A percentile compares a stretch with the other conserved stretches of the same genome.
Evolutionary conservation across 2,797 vertebrate genomes (phyloP).

Genomic region (Propithecus deckenii): DNA sequence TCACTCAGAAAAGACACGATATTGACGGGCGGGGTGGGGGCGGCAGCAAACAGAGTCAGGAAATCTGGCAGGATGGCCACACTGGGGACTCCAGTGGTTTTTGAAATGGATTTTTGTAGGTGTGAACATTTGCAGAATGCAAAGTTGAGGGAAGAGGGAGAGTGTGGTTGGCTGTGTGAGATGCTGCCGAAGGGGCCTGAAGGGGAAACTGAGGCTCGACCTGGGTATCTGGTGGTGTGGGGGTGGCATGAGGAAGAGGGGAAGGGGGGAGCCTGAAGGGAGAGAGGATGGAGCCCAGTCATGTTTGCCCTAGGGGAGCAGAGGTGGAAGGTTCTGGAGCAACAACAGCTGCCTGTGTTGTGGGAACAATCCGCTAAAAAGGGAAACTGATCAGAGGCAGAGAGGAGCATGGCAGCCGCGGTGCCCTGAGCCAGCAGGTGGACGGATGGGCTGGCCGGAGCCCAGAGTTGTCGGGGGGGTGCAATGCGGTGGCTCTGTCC

Average conservation of each 20-base stretch:
- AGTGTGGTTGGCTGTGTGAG: background rate
- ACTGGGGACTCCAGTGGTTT: background rate
- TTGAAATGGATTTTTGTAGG: background rate
- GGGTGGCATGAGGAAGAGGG: background rate
- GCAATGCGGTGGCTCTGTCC: fast-evolving
- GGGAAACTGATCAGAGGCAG: background rate
- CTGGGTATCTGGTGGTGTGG: no score
- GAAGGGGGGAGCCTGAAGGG: background rate
- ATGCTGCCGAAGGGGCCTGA: background rate
- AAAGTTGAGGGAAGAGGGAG: background rate
- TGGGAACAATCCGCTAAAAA: fast-evolving
- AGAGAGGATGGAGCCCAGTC: background rate
- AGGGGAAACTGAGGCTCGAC: background rate
- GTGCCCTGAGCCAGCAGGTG: fast-evolving
- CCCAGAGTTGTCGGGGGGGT: background rate
- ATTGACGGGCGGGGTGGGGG: fast-evolving
- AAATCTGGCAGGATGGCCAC: no score
- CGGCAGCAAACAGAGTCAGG: background rate
- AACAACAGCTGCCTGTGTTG: no score
- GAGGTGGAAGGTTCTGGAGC: background rate
- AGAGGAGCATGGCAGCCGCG: fast-evolving
- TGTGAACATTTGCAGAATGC: background rate
- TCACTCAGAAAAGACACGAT: no score
- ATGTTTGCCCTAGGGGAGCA: background rate
- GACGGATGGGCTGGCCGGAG: background rate